Conservation (phyloP, 2,888 invertebrate genomes). For the Brachycybe producta region DNA sequence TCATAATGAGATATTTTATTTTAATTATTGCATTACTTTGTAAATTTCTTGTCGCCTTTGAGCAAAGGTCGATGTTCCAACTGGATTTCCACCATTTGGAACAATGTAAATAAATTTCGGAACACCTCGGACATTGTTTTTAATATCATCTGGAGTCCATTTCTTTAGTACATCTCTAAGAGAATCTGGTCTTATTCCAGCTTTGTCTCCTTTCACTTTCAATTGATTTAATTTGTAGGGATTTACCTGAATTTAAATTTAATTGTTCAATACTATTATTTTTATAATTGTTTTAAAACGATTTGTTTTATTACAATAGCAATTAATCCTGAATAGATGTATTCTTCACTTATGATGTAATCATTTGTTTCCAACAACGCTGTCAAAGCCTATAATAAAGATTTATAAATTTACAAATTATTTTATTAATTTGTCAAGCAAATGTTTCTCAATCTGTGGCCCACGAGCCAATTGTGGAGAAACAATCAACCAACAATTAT, state of each 20-base stretch:
- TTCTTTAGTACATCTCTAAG: slow-evolving; percentile 44
- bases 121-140: slow-evolving; percentile 43
- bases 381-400: too few relatives aligned
- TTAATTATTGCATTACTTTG: slow-evolving; percentile 30
- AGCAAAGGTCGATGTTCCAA: slow-evolving; percentile 52
- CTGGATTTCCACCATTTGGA: slow-evolving; percentile 64
- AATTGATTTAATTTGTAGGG: slow-evolving; percentile 52
- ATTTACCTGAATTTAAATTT: slow-evolving; percentile 54
- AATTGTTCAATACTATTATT: too few relatives aligned
- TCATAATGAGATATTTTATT: not conserved
- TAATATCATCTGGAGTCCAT: slow-evolving; percentile 32
- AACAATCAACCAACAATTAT: too few relatives aligned
- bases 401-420: too few relatives aligned
- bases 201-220: slow-evolving; percentile 53
- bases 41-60: slow-evolving; percentile 56
- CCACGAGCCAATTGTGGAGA: too few relatives aligned
- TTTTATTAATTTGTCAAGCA: too few relatives aligned
- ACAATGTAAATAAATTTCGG: slow-evolving; percentile 58
- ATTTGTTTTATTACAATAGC: slow-evolving; percentile 48
- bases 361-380: too few relatives aligned
- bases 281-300: too few relatives aligned
- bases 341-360: slow-evolving; percentile 54
- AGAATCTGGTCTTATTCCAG: slow-evolving; percentile 50
- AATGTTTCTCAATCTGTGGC: too few relatives aligned
- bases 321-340: slow-evolving; percentile 55